A percentile compares a stretch with the other conserved stretches of the same genome.
These are phyloP conservation scores for Smutsia gigantea DNA, from an alignment of 2,797 vertebrate genomes.

Conservation along the genomic window DNA sequence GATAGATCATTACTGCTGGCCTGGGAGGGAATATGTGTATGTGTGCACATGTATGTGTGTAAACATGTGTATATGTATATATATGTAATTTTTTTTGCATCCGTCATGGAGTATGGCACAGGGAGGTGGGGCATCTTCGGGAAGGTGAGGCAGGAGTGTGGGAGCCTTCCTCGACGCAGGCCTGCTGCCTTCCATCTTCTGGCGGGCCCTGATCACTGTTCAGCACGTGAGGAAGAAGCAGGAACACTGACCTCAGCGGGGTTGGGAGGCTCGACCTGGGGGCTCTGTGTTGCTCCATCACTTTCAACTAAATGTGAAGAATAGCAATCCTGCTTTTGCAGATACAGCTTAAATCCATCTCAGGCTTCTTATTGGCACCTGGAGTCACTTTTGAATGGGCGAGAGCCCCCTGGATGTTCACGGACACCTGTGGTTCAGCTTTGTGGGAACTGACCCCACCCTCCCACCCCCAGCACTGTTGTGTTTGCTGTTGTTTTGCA, in stretches of 20 bases:
- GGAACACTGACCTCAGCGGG: accelerated
- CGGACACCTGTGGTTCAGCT: neutral
- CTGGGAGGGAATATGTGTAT: too few relatives aligned
- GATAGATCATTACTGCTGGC: too few relatives aligned
- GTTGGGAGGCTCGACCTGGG: accelerated
- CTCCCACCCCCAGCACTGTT: neutral
- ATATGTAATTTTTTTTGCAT: neutral
- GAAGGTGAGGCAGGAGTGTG: neutral
- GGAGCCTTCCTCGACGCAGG: neutral
- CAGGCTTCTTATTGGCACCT: too few relatives aligned
- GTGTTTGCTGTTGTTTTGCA: neutral
- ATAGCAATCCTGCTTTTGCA: accelerated
- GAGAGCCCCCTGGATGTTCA: neutral
- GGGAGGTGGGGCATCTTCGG: neutral
- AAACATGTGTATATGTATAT: too few relatives aligned
- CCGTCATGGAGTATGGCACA: accelerated
- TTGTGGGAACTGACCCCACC: neutral
- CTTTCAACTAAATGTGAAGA: neutral
- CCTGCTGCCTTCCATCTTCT: neutral
- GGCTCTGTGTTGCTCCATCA: neutral
- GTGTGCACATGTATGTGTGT: too few relatives aligned
- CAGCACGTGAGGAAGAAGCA: neutral
- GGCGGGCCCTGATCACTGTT: accelerated
- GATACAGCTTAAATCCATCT: neutral
- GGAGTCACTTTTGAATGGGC: neutral